Evolutionary conservation across 2,113 vertebrate species (phyloP).

Genomic region (Gavialis gangeticus): DNA sequence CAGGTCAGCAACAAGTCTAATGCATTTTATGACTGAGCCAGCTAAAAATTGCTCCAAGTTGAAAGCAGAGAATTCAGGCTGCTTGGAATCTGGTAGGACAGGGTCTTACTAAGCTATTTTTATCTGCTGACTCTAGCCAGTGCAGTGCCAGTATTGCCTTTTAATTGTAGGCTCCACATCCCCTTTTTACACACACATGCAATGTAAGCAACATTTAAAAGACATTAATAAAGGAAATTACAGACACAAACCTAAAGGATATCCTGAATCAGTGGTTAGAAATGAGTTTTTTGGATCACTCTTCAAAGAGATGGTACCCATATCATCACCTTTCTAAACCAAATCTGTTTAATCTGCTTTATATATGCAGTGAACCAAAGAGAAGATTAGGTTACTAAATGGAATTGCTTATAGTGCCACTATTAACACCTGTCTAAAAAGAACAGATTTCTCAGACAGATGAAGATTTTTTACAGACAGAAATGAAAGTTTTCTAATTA

Average conservation of each 20-base stretch:
- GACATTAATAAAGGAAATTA: neutral
- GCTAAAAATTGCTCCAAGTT: neutral
- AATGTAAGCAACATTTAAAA: neutral
- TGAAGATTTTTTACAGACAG: neutral
- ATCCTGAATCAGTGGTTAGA: conserved; percentile 19
- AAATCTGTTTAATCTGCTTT: neutral
- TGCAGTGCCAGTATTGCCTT: neutral
- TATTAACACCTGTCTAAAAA: neutral
- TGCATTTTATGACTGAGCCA: neutral
- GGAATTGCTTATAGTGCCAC: neutral
- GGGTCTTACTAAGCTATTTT: neutral
- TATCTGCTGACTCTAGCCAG: neutral
- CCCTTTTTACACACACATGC: neutral
- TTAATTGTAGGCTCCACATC: neutral
- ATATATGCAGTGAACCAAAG: neutral
- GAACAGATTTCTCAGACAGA: neutral
- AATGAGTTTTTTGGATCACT: neutral
- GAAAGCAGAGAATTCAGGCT: neutral
- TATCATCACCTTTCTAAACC: neutral
- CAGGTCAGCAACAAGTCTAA: neutral
- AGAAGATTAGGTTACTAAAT: neutral
- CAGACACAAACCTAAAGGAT: neutral
- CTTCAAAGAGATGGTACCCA: conserved; percentile 22
- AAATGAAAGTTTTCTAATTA: neutral
- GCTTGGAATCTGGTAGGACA: neutral